Conservation (phyloP, 2,113 vertebrate genomes). For the Cyprinus carpio region DNA sequence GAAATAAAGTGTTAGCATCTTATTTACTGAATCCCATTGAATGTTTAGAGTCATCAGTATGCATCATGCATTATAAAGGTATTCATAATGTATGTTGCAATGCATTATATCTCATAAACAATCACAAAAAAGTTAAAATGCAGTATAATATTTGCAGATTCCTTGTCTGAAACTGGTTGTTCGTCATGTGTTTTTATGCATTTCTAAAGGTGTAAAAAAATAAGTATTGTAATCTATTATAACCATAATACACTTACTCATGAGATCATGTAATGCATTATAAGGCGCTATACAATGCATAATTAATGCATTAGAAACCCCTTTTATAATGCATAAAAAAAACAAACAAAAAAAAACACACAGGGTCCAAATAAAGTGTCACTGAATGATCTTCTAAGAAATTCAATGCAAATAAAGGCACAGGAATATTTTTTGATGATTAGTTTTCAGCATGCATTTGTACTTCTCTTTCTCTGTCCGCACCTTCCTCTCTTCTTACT, state of each 20-base stretch:
- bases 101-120: background rate
- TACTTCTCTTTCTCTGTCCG: constrained; percentile 36
- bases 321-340: background rate
- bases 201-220: background rate
- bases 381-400: background rate
- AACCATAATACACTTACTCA: background rate
- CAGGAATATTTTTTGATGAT: background rate
- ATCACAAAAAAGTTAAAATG: background rate
- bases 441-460: background rate
- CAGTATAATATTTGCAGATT: background rate
- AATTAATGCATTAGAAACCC: background rate
- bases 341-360: too few relatives aligned
- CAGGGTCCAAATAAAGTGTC: background rate
- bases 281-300: background rate
- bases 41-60: background rate
- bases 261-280: background rate
- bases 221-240: background rate
- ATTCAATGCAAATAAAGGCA: background rate
- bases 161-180: background rate
- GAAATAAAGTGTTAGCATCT: background rate
- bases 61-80: background rate
- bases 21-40: background rate
- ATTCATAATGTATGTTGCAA: background rate
- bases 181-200: background rate
- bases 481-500: constrained; percentile 44